phyloP scores from a whole-genome alignment of 2,888 invertebrate genomes.

The Capitulum mitella region DNA sequence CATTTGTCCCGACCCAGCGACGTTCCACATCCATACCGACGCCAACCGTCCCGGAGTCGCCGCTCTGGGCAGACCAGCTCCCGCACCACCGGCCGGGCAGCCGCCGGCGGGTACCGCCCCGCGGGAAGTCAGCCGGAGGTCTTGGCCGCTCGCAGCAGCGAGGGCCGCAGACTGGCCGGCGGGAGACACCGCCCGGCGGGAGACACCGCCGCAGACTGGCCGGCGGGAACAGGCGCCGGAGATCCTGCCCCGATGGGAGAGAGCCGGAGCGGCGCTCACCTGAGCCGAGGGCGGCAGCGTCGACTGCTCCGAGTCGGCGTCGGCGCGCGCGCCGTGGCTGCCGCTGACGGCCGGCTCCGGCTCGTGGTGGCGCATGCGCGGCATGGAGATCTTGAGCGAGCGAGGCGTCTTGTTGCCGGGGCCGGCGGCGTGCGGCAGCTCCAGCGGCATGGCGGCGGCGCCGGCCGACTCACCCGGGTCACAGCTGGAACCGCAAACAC shows the following conservation, averaged over 20 bases:
- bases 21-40: too few relatives aligned
- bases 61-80: too few relatives aligned
- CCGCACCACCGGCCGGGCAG: too few relatives aligned
- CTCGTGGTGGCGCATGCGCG: conserved; percentile 24
- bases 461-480: neutral
- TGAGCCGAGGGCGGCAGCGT: conserved; percentile 9
- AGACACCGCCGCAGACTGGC: too few relatives aligned
- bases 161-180: too few relatives aligned
- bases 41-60: too few relatives aligned
- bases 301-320: neutral
- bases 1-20: too few relatives aligned
- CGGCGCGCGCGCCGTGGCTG: neutral
- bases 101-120: too few relatives aligned
- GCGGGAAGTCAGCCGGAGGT: too few relatives aligned
- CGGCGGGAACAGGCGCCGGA: too few relatives aligned
- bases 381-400: conserved; percentile 17
- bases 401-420: conserved; percentile 10
- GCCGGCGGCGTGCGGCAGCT: neutral
- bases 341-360: neutral
- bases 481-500: neutral
- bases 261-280: neutral
- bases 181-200: too few relatives aligned
- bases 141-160: too few relatives aligned
- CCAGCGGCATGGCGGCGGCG: neutral
- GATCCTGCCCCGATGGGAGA: neutral